Evolutionary conservation across 2,888 invertebrate genomes (phyloP), one percentile per base, ranked within the genome.

Genomic region (Macrosoma leucophasiata): DNA sequence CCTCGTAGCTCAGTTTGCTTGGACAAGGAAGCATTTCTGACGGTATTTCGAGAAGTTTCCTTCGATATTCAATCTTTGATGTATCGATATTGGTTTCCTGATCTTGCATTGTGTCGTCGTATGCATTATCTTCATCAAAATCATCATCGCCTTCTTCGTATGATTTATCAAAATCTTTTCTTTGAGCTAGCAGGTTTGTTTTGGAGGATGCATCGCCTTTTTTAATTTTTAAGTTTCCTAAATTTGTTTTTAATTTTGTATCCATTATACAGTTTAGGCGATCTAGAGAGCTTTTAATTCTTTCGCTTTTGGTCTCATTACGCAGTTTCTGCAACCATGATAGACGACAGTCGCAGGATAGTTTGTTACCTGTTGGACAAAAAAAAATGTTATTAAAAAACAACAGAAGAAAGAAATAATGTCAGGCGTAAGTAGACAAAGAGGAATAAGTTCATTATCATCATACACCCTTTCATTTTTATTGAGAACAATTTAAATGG

Each of bases 341-440:
- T 31, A 94, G 84, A 11, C 92, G 91, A 64, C 94, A 94, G 76
- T 94, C 93, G 70, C 94, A 94, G 46, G 88, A 87, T 62, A 94
- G 87, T 56, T 88, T 89, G 79, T 94, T 94, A 58, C 91, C 94
- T 94, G 90, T 30, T 69, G 71, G 41, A 19, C 8, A 61, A 55
- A 65, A 58, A 55, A 42, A 46, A 41, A n/a, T n/a, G n/a, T n/a
- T n/a, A n/a, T n/a, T n/a, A n/a, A n/a, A n/a, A n/a, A n/a, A n/a
- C n/a, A n/a, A n/a, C n/a, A n/a, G n/a, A n/a, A n/a, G n/a, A n/a
- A n/a, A n/a, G n/a, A n/a, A n/a, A n/a, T n/a, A n/a, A n/a, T n/a
- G n/a, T n/a, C n/a, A n/a, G n/a, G n/a, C n/a, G n/a, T n/a, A n/a
- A n/a, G n/a, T n/a, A n/a, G n/a, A n/a, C n/a, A n/a, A n/a, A n/a